A percentile compares a stretch with the other conserved stretches of the same genome.
Evolutionary conservation across 2,888 invertebrate species (phyloP).

Genomic region (Dryomyza anilis): DNA sequence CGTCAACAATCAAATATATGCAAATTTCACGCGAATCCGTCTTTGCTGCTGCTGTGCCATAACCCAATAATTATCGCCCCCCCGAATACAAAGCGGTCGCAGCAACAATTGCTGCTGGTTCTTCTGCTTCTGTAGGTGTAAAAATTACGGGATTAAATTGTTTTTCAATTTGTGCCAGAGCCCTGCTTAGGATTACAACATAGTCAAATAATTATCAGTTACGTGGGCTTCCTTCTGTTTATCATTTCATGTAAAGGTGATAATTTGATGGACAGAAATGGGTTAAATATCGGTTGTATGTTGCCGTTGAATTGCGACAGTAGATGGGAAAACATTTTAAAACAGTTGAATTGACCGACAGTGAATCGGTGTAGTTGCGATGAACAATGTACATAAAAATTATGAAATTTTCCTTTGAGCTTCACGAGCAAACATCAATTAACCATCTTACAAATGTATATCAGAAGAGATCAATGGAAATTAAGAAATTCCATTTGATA

Average conservation of each 20-base stretch:
- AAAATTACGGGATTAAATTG: constrained; percentile 28
- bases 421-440: no score
- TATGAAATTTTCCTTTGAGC: no score
- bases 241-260: constrained; percentile 1
- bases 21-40: constrained; percentile 1
- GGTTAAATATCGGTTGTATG: constrained; percentile 50
- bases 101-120: neutral
- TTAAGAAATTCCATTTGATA: no score
- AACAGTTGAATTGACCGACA: no score
- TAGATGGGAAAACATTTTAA: no score
- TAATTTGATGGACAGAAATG: constrained; percentile 50
- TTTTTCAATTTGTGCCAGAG: constrained; percentile 30
- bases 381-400: no score
- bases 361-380: no score
- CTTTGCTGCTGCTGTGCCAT: neutral
- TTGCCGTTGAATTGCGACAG: neutral
- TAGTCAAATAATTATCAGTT: constrained; percentile 13
- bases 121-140: constrained; percentile 19
- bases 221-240: neutral
- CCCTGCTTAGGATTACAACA: constrained; percentile 10
- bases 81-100: constrained; percentile 2
- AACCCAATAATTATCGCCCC: constrained; percentile 17
- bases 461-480: no score
- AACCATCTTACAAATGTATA: no score
- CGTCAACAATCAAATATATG: constrained; percentile 6